These are phyloP conservation scores for Naja naja DNA, from an alignment of 2,113 vertebrate species.

Conservation along the genomic window DNA sequence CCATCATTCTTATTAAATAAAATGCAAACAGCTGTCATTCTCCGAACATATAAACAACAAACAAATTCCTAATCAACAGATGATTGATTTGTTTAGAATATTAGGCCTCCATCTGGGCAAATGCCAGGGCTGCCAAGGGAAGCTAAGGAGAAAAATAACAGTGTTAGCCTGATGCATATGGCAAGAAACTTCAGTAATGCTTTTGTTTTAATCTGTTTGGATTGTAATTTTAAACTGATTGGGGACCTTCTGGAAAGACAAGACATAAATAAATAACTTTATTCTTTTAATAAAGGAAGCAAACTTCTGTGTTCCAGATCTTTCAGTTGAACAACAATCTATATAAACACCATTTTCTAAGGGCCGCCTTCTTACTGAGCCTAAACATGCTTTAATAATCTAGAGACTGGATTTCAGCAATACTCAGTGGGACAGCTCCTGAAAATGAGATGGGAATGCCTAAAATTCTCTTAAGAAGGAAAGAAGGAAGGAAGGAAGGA, in stretches of 20 bases:
- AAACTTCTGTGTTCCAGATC: neutral
- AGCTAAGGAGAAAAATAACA: neutral
- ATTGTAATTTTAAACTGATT: neutral
- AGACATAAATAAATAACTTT: neutral
- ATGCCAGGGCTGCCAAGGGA: neutral
- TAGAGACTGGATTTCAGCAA: neutral
- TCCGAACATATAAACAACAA: neutral
- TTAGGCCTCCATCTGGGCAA: neutral
- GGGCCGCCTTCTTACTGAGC: neutral
- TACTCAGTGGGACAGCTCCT: neutral
- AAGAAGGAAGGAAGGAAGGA: neutral
- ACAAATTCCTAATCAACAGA: neutral
- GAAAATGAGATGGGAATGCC: neutral
- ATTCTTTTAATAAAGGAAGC: neutral
- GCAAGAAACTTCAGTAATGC: neutral
- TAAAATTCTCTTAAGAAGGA: neutral
- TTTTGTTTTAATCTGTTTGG: neutral
- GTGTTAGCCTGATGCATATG: neutral
- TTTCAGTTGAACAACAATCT: neutral
- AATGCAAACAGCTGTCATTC: constrained; percentile 4
- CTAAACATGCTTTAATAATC: neutral
- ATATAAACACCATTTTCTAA: neutral
- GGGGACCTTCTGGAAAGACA: neutral
- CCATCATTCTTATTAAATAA: neutral
- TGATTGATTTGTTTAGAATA: neutral